Evolutionary conservation across 1,140 invertebrate species (phyloP), one percentile per base, ranked within the genome.

Genomic region (Hestina assimilis): DNA sequence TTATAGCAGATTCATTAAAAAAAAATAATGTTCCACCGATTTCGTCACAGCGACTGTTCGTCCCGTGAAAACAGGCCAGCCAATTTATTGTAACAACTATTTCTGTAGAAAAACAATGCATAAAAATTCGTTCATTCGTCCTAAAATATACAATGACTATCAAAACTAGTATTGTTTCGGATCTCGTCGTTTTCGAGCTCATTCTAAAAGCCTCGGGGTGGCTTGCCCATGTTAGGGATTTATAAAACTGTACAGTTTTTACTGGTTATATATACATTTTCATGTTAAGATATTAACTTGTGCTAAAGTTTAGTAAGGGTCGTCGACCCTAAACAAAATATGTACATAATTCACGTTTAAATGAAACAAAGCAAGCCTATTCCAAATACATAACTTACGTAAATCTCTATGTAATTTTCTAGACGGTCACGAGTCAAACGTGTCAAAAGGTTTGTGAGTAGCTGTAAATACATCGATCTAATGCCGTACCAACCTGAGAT

Each of bases 401-500:
- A 28, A 28, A 28, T 28, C 24, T 28, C 24, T 28, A n/a, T n/a
- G n/a, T n/a, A n/a, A n/a, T n/a, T n/a, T n/a, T n/a, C n/a, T n/a
- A n/a, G n/a, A n/a, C n/a, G n/a, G 12, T 7, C 7, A 35, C 7
- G 11, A 38, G 1, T 38, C 3, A 26, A 9, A 52, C 40, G 60
- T 56, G 64, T 55, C 61, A 58, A 58, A 58, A 50, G 33, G 19
- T 21, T 55, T 38, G 52, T 46, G 55, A 43, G 51, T 24, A 55
- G 60, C 40, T 63, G 61, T 65, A 63, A 69, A 60, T 56, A 62
- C 24, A 63, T 62, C 65, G 54, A 66, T 59, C 43, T 63, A 57
- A 61, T 35, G 54, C 53, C 51, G 66, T 72, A 83, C 79, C 72
- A 73, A 83, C 87, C 87, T 83, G 86, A 83, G 72, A 89, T 89